Base-by-base conservation (phyloP, 2,113 vertebrate genomes). In the Hepsetus odoe region DNA sequence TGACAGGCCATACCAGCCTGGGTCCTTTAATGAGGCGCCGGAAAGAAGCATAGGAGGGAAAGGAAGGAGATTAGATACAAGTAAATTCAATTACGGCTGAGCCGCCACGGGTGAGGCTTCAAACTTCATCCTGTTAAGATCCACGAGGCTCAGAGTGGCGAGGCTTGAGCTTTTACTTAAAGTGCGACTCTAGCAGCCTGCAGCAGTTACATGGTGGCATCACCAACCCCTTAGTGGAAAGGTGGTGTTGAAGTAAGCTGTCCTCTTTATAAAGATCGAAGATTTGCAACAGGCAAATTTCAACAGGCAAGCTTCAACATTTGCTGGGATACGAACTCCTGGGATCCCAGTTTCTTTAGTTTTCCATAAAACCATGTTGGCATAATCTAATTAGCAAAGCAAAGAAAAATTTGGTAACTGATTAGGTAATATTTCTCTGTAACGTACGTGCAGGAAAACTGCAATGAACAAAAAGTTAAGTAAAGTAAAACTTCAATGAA, bases 101-200 rank as follows among this genome's bases (percentile, higher is more conserved):
- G 88, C 87, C 88, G 84, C 90, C 85, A 89, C 83, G 90, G 90
- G 89, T 92, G 89, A 91, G 67, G 86, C 91, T 91, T 90, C 90
- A 90, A 87, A 91, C 90, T 87, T 91, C 91, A 93, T 91, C 91
- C 86, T 89, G 91, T 92, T 91, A 91, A 89, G 88, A 92, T 91
- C 51, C 51, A 22, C 51, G 51, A 55, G 51, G 51, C 51, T 85
- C 79, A 81, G 83, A 88, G 85, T 81, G 72, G 80, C 46, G 79
- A 83, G 74, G 77, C 84, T 67, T 82, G 76, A 72, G 82, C 79
- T 84, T 80, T 84, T 82, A 76, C 85, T 87, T 84, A 80, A 53
- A 11, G 79, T 38, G 64, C 49, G 42, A 55, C 68, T 72, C 73
- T 32, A 30, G 20, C 66, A 61, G 53, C 61, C 66, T 58, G 53